Percentiles rank a stretch among this genome's conserved stretches.
These are phyloP conservation scores for Agrotis puta DNA, from an alignment of 2,888 invertebrate species.

Conservation along the genomic window DNA sequence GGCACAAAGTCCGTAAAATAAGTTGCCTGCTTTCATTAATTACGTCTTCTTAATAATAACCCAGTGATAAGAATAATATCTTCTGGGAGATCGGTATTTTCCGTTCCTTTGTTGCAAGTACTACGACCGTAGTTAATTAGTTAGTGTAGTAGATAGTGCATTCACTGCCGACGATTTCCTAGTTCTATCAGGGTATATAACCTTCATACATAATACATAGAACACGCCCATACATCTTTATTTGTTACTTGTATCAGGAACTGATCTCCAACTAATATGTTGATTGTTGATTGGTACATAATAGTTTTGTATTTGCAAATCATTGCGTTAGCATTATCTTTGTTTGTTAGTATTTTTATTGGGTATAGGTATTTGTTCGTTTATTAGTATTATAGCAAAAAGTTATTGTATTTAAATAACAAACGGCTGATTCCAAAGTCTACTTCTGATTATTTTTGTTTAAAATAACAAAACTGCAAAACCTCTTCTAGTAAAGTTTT, in stretches of 20 bases:
- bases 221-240: constrained; percentile 45
- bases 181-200: constrained; percentile 20
- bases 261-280: neutral
- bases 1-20: constrained; percentile 17
- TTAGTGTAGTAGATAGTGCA: constrained; percentile 26
- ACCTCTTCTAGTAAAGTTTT: neutral
- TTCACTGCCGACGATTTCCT: constrained; percentile 48
- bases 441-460: constrained; percentile 8
- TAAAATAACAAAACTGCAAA: constrained; percentile 7
- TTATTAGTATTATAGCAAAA: constrained; percentile 22
- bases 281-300: constrained; percentile 8
- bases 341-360: constrained; percentile 26
- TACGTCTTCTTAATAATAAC: constrained; percentile 31
- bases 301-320: constrained; percentile 45
- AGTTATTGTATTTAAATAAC: constrained; percentile 34
- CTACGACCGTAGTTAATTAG: constrained; percentile 34
- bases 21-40: constrained; percentile 39
- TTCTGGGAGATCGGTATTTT: constrained; percentile 62
- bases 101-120: constrained; percentile 55
- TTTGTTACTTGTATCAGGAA: constrained; percentile 45
- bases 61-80: constrained; percentile 51
- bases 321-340: constrained; percentile 35
- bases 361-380: neutral
- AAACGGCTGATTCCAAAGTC: constrained; percentile 25
- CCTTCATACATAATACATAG: constrained; percentile 53